A percentile compares a stretch with the other conserved stretches of the same genome.
Conservation (phyloP, 2,113 vertebrate genomes). For the Catharus fuscescens region DNA sequence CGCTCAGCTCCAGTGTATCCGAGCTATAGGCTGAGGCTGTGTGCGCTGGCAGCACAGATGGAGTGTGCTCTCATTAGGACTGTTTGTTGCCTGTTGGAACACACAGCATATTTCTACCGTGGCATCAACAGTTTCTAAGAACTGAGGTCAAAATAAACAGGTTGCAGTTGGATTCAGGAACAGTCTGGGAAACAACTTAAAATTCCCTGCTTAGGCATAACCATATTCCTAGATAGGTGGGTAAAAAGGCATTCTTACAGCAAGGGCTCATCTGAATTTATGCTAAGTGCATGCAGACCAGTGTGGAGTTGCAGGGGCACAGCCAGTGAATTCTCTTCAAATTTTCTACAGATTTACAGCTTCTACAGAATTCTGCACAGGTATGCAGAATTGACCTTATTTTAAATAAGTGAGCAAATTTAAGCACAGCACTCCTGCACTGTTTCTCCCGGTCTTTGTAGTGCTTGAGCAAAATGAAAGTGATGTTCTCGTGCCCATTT, state of each 20-base stretch:
- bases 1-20: not conserved
- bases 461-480: not conserved
- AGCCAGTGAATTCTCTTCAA: not conserved
- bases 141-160: slow-evolving; percentile 77
- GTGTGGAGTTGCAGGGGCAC: not conserved
- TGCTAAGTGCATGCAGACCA: not conserved
- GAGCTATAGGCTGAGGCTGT: slow-evolving; percentile 61
- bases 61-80: slow-evolving; percentile 70
- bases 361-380: too few relatives aligned
- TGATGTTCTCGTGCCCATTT: rapidly evolving
- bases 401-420: not conserved
- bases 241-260: not conserved
- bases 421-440: not conserved
- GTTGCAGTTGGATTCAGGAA: slow-evolving; percentile 42
- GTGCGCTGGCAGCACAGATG: slow-evolving; percentile 72
- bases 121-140: slow-evolving; percentile 70
- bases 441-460: not conserved
- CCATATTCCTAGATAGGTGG: not conserved
- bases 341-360: too few relatives aligned
- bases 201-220: not conserved
- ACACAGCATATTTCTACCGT: slow-evolving; percentile 68
- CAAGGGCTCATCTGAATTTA: not conserved
- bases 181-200: slow-evolving; percentile 11
- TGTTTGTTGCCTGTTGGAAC: slow-evolving; percentile 72
- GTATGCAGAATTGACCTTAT: not conserved